These are phyloP conservation scores for Mythimna pallens DNA, from an alignment of 2,888 invertebrate genomes.

Conservation along the genomic window DNA sequence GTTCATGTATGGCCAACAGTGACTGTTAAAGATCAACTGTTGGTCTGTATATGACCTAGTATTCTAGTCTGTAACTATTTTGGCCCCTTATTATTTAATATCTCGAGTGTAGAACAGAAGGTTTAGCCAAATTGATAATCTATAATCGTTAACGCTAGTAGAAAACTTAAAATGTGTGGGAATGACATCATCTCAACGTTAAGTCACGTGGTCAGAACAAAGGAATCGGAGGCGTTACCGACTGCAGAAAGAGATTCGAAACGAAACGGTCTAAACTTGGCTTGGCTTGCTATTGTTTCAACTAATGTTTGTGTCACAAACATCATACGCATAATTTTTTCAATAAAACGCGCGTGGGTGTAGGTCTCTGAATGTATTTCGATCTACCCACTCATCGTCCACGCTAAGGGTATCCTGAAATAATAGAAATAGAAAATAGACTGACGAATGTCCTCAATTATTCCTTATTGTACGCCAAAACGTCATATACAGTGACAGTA, in stretches of 20 bases:
- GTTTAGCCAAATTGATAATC: too few relatives aligned
- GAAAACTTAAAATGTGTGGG: too few relatives aligned
- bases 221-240: too few relatives aligned
- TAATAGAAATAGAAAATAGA: neutral
- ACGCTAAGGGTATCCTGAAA: neutral
- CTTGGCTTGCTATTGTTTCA: constrained; percentile 12
- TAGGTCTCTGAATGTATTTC: neutral
- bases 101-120: neutral
- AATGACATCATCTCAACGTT: too few relatives aligned
- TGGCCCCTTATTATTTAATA: constrained; percentile 8
- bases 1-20: neutral
- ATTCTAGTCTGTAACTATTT: neutral
- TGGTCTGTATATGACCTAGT: neutral
- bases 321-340: constrained; percentile 7
- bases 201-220: too few relatives aligned
- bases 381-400: constrained; percentile 15
- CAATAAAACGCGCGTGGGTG: constrained; percentile 9
- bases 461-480: neutral
- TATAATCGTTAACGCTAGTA: too few relatives aligned
- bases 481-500: neutral
- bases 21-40: neutral
- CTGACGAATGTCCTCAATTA: neutral
- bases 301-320: constrained; percentile 22
- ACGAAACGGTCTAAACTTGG: too few relatives aligned
- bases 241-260: too few relatives aligned